A percentile compares a stretch with the other conserved stretches of the same genome.
Evolutionary conservation across 2,797 vertebrate species (phyloP).

Genomic region (Manis crassicaudata): DNA sequence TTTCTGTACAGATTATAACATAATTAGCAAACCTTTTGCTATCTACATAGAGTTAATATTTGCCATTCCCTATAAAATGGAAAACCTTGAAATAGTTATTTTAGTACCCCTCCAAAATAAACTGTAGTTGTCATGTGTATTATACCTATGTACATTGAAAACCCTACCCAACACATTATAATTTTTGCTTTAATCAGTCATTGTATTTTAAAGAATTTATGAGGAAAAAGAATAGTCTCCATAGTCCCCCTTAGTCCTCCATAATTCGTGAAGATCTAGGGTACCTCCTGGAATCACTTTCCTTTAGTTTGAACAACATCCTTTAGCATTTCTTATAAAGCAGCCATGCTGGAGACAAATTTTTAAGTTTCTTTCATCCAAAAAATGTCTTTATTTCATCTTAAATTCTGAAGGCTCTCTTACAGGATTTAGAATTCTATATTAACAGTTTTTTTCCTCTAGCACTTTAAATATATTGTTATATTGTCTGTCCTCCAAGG

Average conservation of each 20-base stretch:
- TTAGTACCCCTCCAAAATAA: neutral
- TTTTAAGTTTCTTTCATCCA: neutral
- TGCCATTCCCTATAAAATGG: neutral
- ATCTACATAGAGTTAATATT: neutral
- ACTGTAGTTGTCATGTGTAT: neutral
- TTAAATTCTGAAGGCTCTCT: neutral
- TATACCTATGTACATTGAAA: neutral
- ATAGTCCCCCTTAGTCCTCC: neutral
- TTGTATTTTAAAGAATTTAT: neutral
- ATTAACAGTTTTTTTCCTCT: neutral
- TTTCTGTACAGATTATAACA: neutral
- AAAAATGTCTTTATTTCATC: neutral
- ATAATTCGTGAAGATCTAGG: neutral
- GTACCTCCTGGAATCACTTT: neutral
- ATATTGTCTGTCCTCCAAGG: neutral
- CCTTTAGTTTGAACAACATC: neutral
- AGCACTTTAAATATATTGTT: neutral
- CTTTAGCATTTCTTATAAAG: conserved; percentile 21
- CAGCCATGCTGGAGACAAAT: neutral
- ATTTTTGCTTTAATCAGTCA: neutral
- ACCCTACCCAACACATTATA: neutral
- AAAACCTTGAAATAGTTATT: neutral
- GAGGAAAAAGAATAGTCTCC: neutral
- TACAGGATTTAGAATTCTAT: neutral
- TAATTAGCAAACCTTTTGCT: neutral